These are phyloP conservation scores for Cyprinus carpio DNA, from an alignment of 2,113 vertebrate species.

Conservation along the genomic window DNA sequence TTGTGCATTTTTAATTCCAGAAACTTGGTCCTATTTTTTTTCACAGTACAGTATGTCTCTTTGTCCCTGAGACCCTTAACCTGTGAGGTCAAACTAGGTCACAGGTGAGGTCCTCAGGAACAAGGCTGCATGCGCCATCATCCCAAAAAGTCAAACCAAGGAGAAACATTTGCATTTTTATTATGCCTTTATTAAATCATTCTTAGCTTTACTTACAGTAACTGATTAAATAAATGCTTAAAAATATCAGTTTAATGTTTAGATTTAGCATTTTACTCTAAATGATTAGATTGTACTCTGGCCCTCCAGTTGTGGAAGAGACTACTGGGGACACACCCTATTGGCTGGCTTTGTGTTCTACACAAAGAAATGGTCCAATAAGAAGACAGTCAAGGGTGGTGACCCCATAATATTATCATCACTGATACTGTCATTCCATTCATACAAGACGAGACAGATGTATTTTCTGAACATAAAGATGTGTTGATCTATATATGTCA, in stretches of 20 bases:
- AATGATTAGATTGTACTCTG: not conserved
- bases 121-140: slow-evolving; percentile 78
- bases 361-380: slow-evolving; percentile 56
- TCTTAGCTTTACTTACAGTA: not conserved
- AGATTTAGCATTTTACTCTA: not conserved
- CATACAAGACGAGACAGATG: not conserved
- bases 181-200: not conserved
- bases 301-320: slow-evolving; percentile 32
- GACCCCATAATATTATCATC: slow-evolving; percentile 67
- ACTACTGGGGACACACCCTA: slow-evolving; percentile 69
- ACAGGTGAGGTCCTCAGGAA: slow-evolving; percentile 97
- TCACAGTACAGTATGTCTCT: slow-evolving; percentile 79
- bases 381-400: slow-evolving; percentile 74
- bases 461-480: not conserved
- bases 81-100: slow-evolving; percentile 91
- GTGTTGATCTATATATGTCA: not conserved
- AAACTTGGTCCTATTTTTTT: slow-evolving; percentile 26
- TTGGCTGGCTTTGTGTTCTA: slow-evolving; percentile 75
- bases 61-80: slow-evolving; percentile 99
- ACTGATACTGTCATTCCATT: not conserved
- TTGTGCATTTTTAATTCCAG: not conserved
- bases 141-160: not conserved
- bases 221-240: not conserved
- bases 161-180: not conserved
- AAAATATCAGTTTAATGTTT: not conserved